A percentile compares a stretch with the other conserved stretches of the same genome.
Conservation (phyloP, 2,888 invertebrate species). For the Pristionchus japonicus region DNA sequence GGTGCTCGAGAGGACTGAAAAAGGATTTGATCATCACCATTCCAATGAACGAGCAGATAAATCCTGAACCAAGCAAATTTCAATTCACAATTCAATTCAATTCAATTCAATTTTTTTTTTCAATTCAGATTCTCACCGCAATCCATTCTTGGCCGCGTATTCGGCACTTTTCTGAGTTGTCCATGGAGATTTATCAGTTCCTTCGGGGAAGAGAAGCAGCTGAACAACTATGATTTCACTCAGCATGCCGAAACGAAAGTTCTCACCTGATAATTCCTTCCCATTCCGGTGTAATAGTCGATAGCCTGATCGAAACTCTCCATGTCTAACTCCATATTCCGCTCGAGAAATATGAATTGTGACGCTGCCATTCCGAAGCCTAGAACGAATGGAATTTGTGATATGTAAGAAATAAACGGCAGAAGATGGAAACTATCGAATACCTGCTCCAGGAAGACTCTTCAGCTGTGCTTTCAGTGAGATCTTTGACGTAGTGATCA, state of each 20-base stretch:
- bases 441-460: slow-evolving; percentile 88
- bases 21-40: background rate
- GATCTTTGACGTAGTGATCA: slow-evolving; percentile 81
- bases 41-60: background rate
- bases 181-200: slow-evolving; percentile 85
- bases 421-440: background rate
- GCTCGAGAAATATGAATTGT: slow-evolving; percentile 87
- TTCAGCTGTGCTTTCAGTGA: slow-evolving; percentile 88
- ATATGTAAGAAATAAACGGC: too few species aligned
- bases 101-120: background rate
- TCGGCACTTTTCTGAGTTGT: slow-evolving; percentile 80
- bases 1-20: slow-evolving; percentile 80
- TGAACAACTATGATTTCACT: slow-evolving; percentile 76
- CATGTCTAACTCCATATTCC: slow-evolving; percentile 87
- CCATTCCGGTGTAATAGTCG: slow-evolving; percentile 83
- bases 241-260: too few species aligned
- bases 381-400: slow-evolving; percentile 54
- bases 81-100: too few species aligned
- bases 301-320: slow-evolving; percentile 82
- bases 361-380: slow-evolving; percentile 88
- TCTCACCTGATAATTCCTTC: slow-evolving; percentile 79
- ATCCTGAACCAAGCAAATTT: too few species aligned
- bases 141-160: slow-evolving; percentile 72
- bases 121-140: slow-evolving; percentile 72
- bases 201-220: slow-evolving; percentile 88